phyloP scores from a whole-genome alignment of 2,797 vertebrate genomes.

The Linurgus olivaceus region DNA sequence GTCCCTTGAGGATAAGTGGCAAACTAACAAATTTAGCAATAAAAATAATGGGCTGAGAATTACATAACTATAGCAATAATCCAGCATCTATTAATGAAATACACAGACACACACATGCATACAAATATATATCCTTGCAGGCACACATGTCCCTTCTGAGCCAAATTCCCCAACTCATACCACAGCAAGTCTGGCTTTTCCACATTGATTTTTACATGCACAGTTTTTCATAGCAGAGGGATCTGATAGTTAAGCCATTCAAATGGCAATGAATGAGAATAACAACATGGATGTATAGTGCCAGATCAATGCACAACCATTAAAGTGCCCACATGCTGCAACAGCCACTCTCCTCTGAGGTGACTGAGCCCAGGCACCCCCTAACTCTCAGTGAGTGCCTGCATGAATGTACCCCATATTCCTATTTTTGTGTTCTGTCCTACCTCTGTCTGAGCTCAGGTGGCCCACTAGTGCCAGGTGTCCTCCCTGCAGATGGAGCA shows the following conservation, averaged over 20 bases:
- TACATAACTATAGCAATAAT: constrained; percentile 19
- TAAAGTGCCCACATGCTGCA: rapidly evolving
- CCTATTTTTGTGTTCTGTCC: not conserved
- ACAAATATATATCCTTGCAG: not conserved
- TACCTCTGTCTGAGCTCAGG: not conserved
- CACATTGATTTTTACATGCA: not conserved
- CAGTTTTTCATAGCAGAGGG: not conserved
- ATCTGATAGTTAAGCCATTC: not conserved
- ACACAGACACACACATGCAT: not conserved
- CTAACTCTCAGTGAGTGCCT: not conserved
- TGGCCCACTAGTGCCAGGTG: not conserved
- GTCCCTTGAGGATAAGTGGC: constrained; percentile 26
- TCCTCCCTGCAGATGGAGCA: not conserved
- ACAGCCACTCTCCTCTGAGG: not conserved
- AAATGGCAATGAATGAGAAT: not conserved
- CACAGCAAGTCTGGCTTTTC: constrained; percentile 1
- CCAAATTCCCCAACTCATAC: constrained; percentile 28
- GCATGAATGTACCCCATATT: not conserved
- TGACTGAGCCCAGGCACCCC: not conserved
- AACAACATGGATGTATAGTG: not conserved
- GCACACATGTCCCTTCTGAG: not conserved
- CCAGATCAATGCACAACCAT: not conserved
- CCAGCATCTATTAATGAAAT: not conserved
- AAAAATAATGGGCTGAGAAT: constrained; percentile 56
- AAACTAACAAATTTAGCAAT: constrained; percentile 66